Evolutionary conservation across 2,113 vertebrate genomes (phyloP).

Genomic region (Camarhynchus parvulus): DNA sequence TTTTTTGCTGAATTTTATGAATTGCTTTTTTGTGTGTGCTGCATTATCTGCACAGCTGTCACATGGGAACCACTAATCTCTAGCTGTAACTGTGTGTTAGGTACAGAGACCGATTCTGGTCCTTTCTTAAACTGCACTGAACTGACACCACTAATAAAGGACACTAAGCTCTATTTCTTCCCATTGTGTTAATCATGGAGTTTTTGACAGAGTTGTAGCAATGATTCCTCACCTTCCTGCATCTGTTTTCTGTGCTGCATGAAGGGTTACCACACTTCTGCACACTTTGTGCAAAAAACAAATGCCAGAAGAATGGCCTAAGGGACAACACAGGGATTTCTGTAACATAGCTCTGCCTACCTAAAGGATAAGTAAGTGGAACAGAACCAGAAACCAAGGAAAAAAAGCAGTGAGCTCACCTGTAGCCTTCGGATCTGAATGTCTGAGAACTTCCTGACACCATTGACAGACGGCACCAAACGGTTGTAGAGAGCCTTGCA

Average conservation of each 20-base stretch:
- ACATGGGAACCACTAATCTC: neutral
- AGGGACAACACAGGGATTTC: neutral
- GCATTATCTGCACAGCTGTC: neutral
- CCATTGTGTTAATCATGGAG: neutral
- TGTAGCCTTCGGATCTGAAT: conserved; percentile 90
- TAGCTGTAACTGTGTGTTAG: neutral
- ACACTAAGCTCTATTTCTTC: neutral
- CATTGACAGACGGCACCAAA: conserved; percentile 86
- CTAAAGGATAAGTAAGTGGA: neutral
- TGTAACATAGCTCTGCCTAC: neutral
- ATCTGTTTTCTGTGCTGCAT: neutral
- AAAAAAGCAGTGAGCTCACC: conserved; percentile 69
- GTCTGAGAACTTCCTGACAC: conserved; percentile 86
- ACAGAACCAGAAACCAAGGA: neutral
- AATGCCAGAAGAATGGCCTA: neutral
- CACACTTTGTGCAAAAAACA: neutral
- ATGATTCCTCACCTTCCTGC: neutral
- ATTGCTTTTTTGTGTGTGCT: neutral
- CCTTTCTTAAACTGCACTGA: neutral
- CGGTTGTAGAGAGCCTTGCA: conserved; percentile 89
- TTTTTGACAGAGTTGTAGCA: neutral
- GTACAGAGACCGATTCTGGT: neutral
- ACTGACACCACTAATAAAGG: neutral
- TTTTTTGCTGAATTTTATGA: neutral
- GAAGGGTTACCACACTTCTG: neutral